Conservation (phyloP, 2,888 invertebrate genomes). For the Drosophila setosimentum region DNA sequence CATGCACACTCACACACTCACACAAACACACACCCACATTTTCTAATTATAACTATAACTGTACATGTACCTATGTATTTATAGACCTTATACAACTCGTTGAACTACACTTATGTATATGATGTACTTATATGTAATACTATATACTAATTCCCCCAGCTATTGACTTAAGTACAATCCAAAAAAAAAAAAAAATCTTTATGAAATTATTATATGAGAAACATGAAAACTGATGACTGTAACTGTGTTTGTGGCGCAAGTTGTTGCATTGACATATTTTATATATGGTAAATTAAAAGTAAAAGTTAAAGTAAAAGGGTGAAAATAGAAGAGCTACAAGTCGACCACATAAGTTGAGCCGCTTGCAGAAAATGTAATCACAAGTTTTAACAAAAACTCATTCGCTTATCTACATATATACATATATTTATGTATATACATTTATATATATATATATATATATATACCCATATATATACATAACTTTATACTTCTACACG, state of each 20-base stretch:
- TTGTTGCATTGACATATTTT: conserved; percentile 59
- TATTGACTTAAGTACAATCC: conserved; percentile 59
- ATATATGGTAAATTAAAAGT: conserved; percentile 45
- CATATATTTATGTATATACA: conserved; percentile 13
- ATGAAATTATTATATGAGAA: conserved; percentile 49
- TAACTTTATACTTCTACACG: conserved; percentile 60
- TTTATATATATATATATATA: conserved; percentile 24
- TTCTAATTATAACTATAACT: conserved; percentile 27
- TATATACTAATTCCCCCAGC: conserved; percentile 34
- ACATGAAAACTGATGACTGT: conserved; percentile 62
- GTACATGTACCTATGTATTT: conserved; percentile 51
- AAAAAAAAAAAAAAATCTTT: conserved; percentile 21
- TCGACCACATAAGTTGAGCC: conserved; percentile 17
- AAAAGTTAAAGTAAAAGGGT: conserved; percentile 39
- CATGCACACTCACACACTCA: conserved; percentile 18
- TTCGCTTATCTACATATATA: conserved; percentile 48
- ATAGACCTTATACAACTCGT: conserved; percentile 43
- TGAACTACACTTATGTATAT: conserved; percentile 23
- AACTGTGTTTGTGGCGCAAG: conserved; percentile 59
- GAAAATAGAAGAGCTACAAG: conserved; percentile 25
- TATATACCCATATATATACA: conserved; percentile 56
- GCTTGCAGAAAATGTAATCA: conserved; percentile 29
- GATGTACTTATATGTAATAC: conserved; percentile 33
- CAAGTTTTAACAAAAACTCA: conserved; percentile 44
- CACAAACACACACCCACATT: conserved; percentile 11